Base-by-base conservation (phyloP, 2,888 invertebrate species). In the Pseudanteris insignis region DNA sequence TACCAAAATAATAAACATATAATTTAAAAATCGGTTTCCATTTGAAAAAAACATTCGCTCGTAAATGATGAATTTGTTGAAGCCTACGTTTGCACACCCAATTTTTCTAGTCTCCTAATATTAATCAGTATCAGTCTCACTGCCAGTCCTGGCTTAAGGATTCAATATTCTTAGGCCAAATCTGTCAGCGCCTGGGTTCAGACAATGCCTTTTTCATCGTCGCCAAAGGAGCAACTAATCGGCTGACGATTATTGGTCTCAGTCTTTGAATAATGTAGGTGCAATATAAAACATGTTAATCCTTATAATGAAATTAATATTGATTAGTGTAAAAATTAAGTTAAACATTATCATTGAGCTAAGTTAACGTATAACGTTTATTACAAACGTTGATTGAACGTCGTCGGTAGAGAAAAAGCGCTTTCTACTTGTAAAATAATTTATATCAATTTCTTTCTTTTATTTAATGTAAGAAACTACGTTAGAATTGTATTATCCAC, bases 121-220 rank as follows among this genome's bases (percentile, higher is more conserved):
- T 48, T 57, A 57, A 57, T 50, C 57, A 48, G 44, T 44, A 57
- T 57, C 47, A 48, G 50, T 50, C 57, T 57, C 57, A 57, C 57
- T 57, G 57, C 57, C 57, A 57, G 50, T 50, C 43, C 18, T 43
- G 47, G 47, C 41, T 47, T 9, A 34, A 40, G 54, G 38, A 37
- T 51, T 24, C 8, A 13, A 2, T 14, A 25, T 44, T 54, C 54
- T 54, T 40, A 7, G 7, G 46, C 28, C 46, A 30, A 55, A 41
- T 26, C 41, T 47, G 41, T 47, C 47, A 47, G 55, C 55, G 54
- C 47, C 41, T 47, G 55, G 21, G 34, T 46, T 54, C 34, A 54
- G 54, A 48, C 57, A 48, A 57, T 37, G 57, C 57, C 57, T 57
- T 55, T 54, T 46, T n/a, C 24, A 47, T 46, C 55, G 46, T 47